Evolutionary conservation across 2,113 vertebrate species (phyloP), one percentile per base, ranked within the genome.

Genomic region (Austrofundulus limnaeus): DNA sequence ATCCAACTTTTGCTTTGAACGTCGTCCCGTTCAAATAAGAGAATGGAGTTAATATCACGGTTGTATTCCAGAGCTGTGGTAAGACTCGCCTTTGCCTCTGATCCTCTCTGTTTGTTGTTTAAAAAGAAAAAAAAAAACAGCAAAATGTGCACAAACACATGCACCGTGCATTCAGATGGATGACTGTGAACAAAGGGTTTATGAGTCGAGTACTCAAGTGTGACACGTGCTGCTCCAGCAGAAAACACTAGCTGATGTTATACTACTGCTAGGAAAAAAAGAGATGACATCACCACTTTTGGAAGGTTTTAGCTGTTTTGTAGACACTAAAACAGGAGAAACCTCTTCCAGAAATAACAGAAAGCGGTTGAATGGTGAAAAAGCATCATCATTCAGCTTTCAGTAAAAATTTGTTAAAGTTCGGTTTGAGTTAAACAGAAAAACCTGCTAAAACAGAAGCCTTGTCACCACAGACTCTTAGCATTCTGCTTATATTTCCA

Each of bases 161-260:
- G 38, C 52, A 53, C 39, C 38, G 19, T 45, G 34, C 57, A 61
- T 61, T 31, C 64, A 67, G 71, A 84, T 72, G 72, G 50, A 78
- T 71, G 50, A 56, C 60, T 61, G 63, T 59, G 77, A 77, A 80
- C 72, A 73, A 64, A 72, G 67, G 73, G 70, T 79, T 67, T 83
- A 85, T 81, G 82, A 85, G 80, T 72, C 72, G 80, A 78, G 72
- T 61, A 75, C 66, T 70, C 76, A 71, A 63, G 61, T 78, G 68
- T 70, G 77, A 81, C 85, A 78, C 67, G 67, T 76, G 82, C 82
- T 85, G 85, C 69, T 77, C 70, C 53, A 74, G 81, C 75, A 84
- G 60, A 78, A 81, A 79, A 46, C 20, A 65, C 43, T 54, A 52
- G 82, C 69, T 79, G 76, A 80, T 54, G 75, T 46, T 64, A 67